Evolutionary conservation across 2,888 invertebrate species (phyloP).

Genomic region (Plebejus melissa): DNA sequence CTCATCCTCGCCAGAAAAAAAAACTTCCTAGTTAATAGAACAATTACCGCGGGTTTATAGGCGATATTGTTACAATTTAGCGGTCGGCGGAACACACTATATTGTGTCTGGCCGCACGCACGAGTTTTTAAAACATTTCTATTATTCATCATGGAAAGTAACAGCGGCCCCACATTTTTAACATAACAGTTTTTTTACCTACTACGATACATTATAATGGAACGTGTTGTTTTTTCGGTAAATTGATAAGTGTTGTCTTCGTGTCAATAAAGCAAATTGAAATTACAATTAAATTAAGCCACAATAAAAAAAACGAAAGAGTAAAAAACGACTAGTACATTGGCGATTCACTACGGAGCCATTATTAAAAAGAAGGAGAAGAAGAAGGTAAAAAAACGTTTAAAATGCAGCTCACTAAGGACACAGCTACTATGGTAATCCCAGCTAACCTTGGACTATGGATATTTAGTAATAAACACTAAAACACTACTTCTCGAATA

Average conservation of each 20-base stretch:
- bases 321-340: background rate
- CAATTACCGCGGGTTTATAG: background rate
- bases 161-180: slow-evolving; percentile 15
- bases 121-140: slow-evolving; percentile 19
- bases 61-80: slow-evolving; percentile 16
- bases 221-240: background rate
- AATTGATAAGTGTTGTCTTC: background rate
- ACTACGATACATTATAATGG: background rate
- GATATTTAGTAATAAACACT: slow-evolving; percentile 12
- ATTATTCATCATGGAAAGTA: slow-evolving; percentile 20
- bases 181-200: slow-evolving; percentile 16
- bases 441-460: slow-evolving; percentile 14
- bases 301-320: background rate
- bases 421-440: background rate
- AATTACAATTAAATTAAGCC: background rate
- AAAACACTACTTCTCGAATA: slow-evolving; percentile 11
- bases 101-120: slow-evolving; percentile 7
- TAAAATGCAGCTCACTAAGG: slow-evolving; percentile 5
- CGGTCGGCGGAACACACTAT: slow-evolving; percentile 13
- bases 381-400: slow-evolving; percentile 1
- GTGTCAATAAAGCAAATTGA: background rate
- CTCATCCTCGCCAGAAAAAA: background rate
- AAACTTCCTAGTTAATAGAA: background rate
- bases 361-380: background rate
- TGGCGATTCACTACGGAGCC: background rate